These are phyloP conservation scores for Mionectes olivaceus DNA, from an alignment of 2,797 vertebrate genomes.

Conservation along the genomic window DNA sequence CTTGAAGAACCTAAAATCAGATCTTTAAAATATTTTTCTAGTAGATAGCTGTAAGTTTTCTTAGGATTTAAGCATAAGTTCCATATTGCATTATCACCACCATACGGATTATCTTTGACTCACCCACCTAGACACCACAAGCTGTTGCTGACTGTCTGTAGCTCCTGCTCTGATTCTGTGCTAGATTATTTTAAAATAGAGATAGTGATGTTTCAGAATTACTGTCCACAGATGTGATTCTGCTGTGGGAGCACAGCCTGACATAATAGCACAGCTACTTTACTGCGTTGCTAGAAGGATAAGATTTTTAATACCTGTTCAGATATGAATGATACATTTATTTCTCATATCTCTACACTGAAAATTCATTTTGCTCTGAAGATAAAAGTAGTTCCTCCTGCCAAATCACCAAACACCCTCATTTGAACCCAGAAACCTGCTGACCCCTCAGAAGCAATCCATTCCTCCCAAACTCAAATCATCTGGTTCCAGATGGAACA, in stretches of 20 bases:
- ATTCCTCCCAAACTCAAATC: conserved; percentile 24
- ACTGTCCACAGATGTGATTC: neutral
- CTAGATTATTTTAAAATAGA: conserved; percentile 49
- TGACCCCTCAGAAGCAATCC: neutral
- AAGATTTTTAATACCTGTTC: conserved; percentile 39
- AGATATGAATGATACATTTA: conserved; percentile 49
- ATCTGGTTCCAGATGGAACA: conserved; percentile 5
- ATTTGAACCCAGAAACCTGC: neutral
- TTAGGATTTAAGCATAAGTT: conserved; percentile 15
- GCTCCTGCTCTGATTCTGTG: conserved; percentile 14
- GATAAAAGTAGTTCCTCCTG: conserved; percentile 11
- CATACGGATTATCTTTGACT: conserved; percentile 50
- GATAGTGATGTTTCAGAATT: conserved; percentile 22
- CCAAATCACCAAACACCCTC: neutral
- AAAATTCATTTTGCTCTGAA: conserved; percentile 47
- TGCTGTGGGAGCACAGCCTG: neutral
- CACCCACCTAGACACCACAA: conserved; percentile 30
- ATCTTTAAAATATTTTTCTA: neutral
- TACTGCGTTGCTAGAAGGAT: conserved; percentile 1
- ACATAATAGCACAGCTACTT: neutral
- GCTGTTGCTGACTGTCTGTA: conserved; percentile 19
- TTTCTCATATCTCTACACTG: conserved; percentile 6
- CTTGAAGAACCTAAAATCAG: neutral
- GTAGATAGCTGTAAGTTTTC: conserved; percentile 10
- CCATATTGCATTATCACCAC: conserved; percentile 36